Evolutionary conservation across 1,140 invertebrate genomes (phyloP).

Genomic region (Ylistrum balloti): DNA sequence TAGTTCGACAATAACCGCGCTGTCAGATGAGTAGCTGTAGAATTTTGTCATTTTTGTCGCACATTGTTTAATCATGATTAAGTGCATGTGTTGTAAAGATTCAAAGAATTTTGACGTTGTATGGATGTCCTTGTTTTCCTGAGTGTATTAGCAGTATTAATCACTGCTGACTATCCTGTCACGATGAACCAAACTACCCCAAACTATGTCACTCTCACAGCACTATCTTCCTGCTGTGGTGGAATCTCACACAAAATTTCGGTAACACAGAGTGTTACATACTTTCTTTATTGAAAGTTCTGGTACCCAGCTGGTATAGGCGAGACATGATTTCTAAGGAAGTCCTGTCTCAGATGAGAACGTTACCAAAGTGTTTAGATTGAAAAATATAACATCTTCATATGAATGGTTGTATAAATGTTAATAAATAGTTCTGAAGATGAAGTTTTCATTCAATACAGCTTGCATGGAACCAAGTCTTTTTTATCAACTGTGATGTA

Average conservation of each 20-base stretch:
- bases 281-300: conserved; percentile 10
- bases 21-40: too few relatives aligned
- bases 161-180: not conserved
- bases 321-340: conserved; percentile 8
- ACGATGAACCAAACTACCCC: not conserved
- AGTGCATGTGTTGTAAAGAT: not conserved
- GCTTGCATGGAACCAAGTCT: too few relatives aligned
- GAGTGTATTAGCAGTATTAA: not conserved
- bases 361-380: not conserved
- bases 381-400: not conserved
- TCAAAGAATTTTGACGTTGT: not conserved
- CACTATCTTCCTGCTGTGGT: not conserved
- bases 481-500: too few relatives aligned
- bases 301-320: not conserved
- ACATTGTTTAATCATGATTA: not conserved
- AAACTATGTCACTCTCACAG: not conserved
- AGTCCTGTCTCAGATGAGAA: not conserved
- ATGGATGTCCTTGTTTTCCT: not conserved
- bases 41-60: too few relatives aligned
- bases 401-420: not conserved
- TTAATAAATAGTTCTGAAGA: too few relatives aligned
- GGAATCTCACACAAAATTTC: not conserved
- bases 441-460: too few relatives aligned
- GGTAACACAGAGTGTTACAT: not conserved
- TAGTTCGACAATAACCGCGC: too few relatives aligned